Percentiles rank a stretch among this genome's conserved stretches.
phyloP scores from a whole-genome alignment of 1,140 invertebrate species.

The Anoplophora glabripennis region DNA sequence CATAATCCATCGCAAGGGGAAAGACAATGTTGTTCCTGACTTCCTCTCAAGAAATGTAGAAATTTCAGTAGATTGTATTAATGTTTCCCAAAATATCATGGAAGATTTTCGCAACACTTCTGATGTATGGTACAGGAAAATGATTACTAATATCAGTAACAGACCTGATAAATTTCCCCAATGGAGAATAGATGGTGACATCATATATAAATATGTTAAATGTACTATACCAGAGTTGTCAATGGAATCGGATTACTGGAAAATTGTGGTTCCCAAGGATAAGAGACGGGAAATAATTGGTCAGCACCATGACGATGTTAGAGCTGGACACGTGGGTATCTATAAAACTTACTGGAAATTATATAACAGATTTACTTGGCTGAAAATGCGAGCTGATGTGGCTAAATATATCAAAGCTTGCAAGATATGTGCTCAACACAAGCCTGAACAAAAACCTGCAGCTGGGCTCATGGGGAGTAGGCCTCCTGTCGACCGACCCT shows the following conservation, averaged over 20 bases:
- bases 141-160: background rate
- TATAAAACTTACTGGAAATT: slow-evolving; percentile 23
- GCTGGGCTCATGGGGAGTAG: too few relatives aligned
- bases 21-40: slow-evolving; percentile 11
- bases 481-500: too few relatives aligned
- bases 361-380: slow-evolving; percentile 32
- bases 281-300: background rate
- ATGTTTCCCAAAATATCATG: background rate
- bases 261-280: slow-evolving; percentile 9
- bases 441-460: too few relatives aligned
- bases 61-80: too few relatives aligned
- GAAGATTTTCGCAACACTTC: background rate
- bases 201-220: slow-evolving; percentile 9
- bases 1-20: slow-evolving; percentile 8
- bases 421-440: slow-evolving; percentile 11
- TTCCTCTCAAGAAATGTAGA: slow-evolving; percentile 9
- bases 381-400: slow-evolving; percentile 28
- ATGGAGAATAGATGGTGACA: slow-evolving; percentile 4
- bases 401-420: slow-evolving; percentile 29
- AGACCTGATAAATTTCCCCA: slow-evolving; percentile 1
- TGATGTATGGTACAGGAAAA: background rate
- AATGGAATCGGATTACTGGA: slow-evolving; percentile 8
- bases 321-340: slow-evolving; percentile 5
- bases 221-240: slow-evolving; percentile 3
- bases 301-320: slow-evolving; percentile 15